Conservation (phyloP, 2,113 vertebrate genomes). For the Sylvilagus bachmani region DNA sequence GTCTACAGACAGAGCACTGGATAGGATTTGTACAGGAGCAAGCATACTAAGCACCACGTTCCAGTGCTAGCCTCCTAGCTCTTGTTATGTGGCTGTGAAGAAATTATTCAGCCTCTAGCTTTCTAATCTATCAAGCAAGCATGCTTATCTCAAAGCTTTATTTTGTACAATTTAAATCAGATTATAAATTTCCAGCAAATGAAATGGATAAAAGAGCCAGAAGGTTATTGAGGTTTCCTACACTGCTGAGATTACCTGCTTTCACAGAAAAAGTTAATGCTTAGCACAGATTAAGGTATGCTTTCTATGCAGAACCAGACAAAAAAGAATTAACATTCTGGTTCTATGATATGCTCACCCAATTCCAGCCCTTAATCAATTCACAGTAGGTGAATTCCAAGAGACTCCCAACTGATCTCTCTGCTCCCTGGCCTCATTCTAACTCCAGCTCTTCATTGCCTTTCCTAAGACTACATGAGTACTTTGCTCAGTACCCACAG, state of each 20-base stretch:
- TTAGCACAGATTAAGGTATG: not conserved
- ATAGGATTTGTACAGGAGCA: not conserved
- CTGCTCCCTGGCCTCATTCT: rapidly evolving
- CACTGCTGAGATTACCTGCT: not conserved
- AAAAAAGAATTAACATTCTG: not conserved
- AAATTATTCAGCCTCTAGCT: not conserved
- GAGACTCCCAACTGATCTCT: not conserved
- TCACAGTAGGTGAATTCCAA: not conserved
- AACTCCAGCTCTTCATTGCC: not conserved
- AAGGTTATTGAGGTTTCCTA: not conserved
- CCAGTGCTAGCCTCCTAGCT: not conserved
- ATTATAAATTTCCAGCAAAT: conserved; percentile 2
- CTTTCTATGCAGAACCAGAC: not conserved
- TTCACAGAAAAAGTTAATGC: not conserved
- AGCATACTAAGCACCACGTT: not conserved
- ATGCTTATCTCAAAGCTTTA: not conserved
- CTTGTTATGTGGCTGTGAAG: not conserved
- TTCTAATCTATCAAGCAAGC: not conserved
- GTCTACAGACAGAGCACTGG: not conserved
- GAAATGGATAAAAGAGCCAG: not conserved
- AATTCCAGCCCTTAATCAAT: not conserved
- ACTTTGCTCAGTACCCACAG: not conserved
- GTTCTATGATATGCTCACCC: not conserved
- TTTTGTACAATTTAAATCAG: not conserved
- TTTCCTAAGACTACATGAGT: not conserved